These are phyloP conservation scores for western clawed frog (Xenopus tropicalis) DNA, from an alignment of 2,113 vertebrate genomes.

Conservation along the genomic window DNA sequence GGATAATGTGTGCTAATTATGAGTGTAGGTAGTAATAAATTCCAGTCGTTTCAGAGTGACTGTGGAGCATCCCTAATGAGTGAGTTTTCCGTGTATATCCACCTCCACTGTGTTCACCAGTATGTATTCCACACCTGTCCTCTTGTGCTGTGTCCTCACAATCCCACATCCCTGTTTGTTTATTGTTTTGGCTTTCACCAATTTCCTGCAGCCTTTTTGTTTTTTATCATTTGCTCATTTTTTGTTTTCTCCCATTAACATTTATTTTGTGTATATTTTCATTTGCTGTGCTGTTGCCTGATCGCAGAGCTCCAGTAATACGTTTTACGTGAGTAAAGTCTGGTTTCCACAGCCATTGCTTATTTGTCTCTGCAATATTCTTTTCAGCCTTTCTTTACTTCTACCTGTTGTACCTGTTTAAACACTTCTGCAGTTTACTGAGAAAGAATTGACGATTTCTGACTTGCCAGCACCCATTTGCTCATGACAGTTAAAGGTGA, in stretches of 20 bases:
- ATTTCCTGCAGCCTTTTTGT: background rate
- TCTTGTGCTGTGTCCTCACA: background rate
- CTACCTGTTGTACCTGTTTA: background rate
- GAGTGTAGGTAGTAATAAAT: no score
- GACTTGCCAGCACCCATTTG: no score
- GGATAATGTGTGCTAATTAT: no score
- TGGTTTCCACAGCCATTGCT: conserved; percentile 1
- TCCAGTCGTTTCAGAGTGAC: background rate
- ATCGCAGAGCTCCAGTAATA: conserved; percentile 46
- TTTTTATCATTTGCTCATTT: conserved; percentile 7
- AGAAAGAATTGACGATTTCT: no score
- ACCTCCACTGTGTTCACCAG: background rate
- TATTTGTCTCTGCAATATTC: background rate
- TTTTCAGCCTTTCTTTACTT: background rate
- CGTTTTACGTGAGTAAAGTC: conserved; percentile 64
- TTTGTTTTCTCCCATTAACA: conserved; percentile 10
- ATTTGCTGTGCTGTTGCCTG: conserved; percentile 52
- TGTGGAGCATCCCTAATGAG: background rate
- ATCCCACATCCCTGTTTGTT: background rate
- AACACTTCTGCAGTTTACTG: background rate
- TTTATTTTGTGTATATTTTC: conserved; percentile 47
- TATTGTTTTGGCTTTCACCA: background rate
- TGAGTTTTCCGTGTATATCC: background rate
- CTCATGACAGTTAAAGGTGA: no score
- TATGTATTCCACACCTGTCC: background rate